phyloP scores from a whole-genome alignment of 2,888 invertebrate species.

The Phalangium opilio region DNA sequence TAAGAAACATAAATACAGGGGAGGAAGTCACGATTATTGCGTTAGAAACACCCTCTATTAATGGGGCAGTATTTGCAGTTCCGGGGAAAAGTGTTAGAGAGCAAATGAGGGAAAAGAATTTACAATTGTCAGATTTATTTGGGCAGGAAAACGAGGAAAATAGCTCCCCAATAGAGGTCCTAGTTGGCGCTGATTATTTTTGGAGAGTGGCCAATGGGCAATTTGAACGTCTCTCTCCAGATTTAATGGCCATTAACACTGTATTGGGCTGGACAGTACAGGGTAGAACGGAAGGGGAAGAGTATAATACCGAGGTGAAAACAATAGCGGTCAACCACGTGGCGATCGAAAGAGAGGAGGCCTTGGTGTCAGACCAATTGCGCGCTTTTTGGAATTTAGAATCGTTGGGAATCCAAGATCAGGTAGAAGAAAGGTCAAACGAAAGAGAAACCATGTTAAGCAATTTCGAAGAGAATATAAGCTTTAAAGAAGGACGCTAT shows the following conservation, averaged over 20 bases:
- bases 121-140: not conserved
- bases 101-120: not conserved
- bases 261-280: not conserved
- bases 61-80: too few relatives aligned
- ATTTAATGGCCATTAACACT: not conserved
- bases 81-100: too few relatives aligned
- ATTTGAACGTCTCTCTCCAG: not conserved
- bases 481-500: too few relatives aligned
- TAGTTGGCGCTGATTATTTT: constrained; percentile 1
- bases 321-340: not conserved
- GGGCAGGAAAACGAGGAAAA: not conserved
- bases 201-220: not conserved
- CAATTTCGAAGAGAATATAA: too few relatives aligned
- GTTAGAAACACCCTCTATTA: too few relatives aligned
- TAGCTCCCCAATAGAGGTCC: not conserved
- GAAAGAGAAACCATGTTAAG: not conserved
- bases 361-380: not conserved
- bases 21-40: too few relatives aligned
- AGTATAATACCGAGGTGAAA: too few relatives aligned
- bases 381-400: constrained; percentile 1
- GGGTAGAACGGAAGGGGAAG: not conserved
- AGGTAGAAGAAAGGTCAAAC: too few relatives aligned
- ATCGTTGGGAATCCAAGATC: too few relatives aligned
- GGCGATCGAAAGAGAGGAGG: too few relatives aligned
- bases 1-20: too few relatives aligned